Conservation (phyloP, 2,797 vertebrate genomes). For the Phrynocephalus guinanensis region DNA sequence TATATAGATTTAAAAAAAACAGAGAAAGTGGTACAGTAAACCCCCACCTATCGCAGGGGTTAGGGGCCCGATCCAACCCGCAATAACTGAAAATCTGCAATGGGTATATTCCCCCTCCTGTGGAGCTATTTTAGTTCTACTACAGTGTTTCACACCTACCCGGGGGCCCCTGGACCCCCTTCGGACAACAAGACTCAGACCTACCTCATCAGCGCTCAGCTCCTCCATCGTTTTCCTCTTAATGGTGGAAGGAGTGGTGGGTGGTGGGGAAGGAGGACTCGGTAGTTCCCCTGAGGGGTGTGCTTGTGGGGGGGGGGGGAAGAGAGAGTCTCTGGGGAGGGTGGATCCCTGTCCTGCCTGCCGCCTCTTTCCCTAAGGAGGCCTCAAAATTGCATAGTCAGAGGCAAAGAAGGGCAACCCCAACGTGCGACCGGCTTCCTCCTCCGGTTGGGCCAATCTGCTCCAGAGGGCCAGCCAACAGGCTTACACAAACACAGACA, state of each 20-base stretch:
- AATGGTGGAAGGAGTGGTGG: slow-evolving; percentile 84
- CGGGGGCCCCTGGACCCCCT: neutral
- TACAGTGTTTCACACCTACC: neutral
- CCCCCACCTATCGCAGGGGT: no score
- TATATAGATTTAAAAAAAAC: no score
- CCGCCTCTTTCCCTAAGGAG: slow-evolving; percentile 67
- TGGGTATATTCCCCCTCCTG: neutral
- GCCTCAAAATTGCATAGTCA: slow-evolving; percentile 81
- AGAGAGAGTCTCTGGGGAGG: slow-evolving; percentile 50
- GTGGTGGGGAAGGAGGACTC: slow-evolving; percentile 37
- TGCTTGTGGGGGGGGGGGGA: slow-evolving; percentile 41
- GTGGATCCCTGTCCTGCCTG: slow-evolving; percentile 53
- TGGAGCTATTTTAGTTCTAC: no score
- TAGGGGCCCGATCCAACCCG: no score
- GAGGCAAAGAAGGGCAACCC: slow-evolving; percentile 65
- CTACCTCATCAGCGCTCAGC: slow-evolving; percentile 97
- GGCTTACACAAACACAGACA: neutral
- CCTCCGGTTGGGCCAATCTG: neutral
- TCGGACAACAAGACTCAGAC: slow-evolving; percentile 28
- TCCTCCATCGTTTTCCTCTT: slow-evolving; percentile 95
- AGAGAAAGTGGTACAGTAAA: no score
- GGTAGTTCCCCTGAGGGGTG: slow-evolving; percentile 53
- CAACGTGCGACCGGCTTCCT: neutral
- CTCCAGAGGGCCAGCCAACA: neutral
- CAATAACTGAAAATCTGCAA: no score